Conservation (phyloP, 1,140 invertebrate genomes). For the Onthophagus taurus region DNA sequence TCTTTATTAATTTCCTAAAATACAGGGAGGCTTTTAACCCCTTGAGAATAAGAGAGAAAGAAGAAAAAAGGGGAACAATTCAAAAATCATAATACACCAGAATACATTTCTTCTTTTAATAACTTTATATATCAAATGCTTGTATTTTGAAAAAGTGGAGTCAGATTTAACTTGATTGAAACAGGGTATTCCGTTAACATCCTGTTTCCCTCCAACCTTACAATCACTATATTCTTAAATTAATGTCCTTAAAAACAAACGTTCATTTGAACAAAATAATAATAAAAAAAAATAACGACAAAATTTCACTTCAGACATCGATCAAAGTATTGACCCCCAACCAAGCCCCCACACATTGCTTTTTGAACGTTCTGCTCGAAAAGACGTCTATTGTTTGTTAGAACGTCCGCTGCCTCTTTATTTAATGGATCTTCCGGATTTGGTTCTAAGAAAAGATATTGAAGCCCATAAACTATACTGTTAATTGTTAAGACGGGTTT, state of each 20-base stretch:
- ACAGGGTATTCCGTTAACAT: too few relatives aligned
- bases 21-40: too few relatives aligned
- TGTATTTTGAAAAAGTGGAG: too few relatives aligned
- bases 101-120: too few relatives aligned
- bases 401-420: constrained; percentile 96
- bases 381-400: constrained; percentile 85
- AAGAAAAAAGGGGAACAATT: too few relatives aligned
- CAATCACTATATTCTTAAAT: constrained; percentile 10
- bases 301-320: constrained; percentile 83
- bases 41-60: too few relatives aligned
- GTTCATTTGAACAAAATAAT: too few relatives aligned
- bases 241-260: constrained; percentile 5
- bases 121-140: too few relatives aligned
- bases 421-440: constrained; percentile 98
- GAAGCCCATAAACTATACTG: constrained; percentile 95
- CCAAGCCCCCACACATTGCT: constrained; percentile 90
- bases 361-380: constrained; percentile 96
- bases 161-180: too few relatives aligned
- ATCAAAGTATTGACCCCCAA: constrained; percentile 89
- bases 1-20: too few relatives aligned
- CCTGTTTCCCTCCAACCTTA: too few relatives aligned
- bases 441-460: constrained; percentile 96
- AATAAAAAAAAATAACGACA: constrained; percentile 10
- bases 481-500: constrained; percentile 97
- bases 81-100: too few relatives aligned